phyloP scores from a whole-genome alignment of 2,888 invertebrate genomes.

The Unio delphinus region DNA sequence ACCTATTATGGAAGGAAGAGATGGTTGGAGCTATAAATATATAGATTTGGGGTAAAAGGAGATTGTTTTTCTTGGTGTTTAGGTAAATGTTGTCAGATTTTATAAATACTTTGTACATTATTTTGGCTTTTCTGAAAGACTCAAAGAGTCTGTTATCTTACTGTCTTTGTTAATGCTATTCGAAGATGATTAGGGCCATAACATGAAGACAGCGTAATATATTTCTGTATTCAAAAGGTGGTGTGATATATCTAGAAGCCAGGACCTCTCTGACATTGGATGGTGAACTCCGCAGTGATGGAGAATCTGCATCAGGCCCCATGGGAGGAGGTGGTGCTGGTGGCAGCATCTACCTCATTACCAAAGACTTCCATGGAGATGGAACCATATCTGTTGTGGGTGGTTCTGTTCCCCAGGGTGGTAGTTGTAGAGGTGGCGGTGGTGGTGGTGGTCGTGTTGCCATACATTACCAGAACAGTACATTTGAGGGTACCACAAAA shows the following conservation, averaged over 20 bases:
- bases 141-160: too few species aligned
- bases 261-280: conserved; percentile 27
- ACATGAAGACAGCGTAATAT: background rate
- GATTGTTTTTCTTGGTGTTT: too few species aligned
- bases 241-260: conserved; percentile 44
- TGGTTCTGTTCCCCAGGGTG: conserved; percentile 26
- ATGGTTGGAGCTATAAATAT: too few species aligned
- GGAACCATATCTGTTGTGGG: conserved; percentile 40
- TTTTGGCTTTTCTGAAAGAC: too few species aligned
- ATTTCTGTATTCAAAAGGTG: conserved; percentile 25
- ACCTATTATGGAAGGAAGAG: too few species aligned
- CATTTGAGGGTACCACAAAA: conserved; percentile 34
- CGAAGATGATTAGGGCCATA: too few species aligned
- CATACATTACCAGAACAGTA: conserved; percentile 32
- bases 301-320: conserved; percentile 35
- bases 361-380: conserved; percentile 29
- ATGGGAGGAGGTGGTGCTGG: conserved; percentile 55
- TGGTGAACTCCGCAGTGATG: conserved; percentile 37
- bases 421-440: conserved; percentile 49
- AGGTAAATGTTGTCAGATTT: too few species aligned
- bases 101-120: too few species aligned
- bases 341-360: conserved; percentile 48
- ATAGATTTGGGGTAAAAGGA: too few species aligned
- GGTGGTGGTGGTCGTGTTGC: conserved; percentile 57
- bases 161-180: too few species aligned